phyloP scores from a whole-genome alignment of 2,888 invertebrate species.

The Hydropsyche betteni region DNA sequence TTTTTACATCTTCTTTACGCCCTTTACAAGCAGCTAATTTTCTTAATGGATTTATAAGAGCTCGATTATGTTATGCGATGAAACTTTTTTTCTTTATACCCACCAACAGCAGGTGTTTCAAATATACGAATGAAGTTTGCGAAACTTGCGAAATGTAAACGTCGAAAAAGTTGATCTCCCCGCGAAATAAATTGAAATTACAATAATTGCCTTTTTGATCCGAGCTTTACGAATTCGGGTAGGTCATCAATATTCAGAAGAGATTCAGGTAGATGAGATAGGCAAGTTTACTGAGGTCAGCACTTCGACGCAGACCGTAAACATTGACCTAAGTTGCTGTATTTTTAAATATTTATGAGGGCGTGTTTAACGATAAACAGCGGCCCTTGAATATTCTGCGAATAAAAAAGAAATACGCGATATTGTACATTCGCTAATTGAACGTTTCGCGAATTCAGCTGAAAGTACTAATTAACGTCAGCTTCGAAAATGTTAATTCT shows the following conservation, averaged over 20 bases:
- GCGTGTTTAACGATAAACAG: conserved; percentile 21
- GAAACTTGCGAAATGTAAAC: neutral
- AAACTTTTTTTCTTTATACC: too few relatives aligned
- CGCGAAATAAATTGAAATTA: conserved; percentile 12
- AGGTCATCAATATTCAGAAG: conserved; percentile 32
- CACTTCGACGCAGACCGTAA: conserved; percentile 30
- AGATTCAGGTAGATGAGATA: conserved; percentile 38
- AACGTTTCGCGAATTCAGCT: neutral
- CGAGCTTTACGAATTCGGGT: conserved; percentile 18
- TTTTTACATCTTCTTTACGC: too few relatives aligned
- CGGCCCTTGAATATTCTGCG: neutral
- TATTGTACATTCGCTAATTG: neutral
- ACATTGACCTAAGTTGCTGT: conserved; percentile 37
- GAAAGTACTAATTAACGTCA: neutral
- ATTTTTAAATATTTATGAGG: conserved; percentile 39
- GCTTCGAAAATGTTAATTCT: conserved; percentile 10
- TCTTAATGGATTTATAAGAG: too few relatives aligned
- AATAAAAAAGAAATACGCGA: neutral
- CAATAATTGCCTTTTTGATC: conserved; percentile 28
- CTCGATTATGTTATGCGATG: too few relatives aligned
- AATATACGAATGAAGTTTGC: too few relatives aligned
- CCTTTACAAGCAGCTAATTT: too few relatives aligned
- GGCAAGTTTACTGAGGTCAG: conserved; percentile 30
- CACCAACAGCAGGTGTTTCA: too few relatives aligned
- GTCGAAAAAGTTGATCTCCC: conserved; percentile 10